Conservation (phyloP, 2,888 invertebrate species). For the Drosophila rellima region DNA sequence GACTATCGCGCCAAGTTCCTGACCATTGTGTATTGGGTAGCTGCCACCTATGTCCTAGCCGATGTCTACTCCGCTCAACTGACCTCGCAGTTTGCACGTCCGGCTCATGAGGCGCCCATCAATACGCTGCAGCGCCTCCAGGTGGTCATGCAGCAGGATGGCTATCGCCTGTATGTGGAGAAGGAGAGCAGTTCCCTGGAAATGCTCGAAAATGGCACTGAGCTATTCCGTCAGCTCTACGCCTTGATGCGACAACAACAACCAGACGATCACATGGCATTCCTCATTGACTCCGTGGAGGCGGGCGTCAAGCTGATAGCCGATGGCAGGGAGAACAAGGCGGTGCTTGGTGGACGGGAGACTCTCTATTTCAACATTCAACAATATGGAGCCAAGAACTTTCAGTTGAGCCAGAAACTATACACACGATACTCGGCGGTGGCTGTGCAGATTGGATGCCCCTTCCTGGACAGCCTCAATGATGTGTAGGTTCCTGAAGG, state of each 20-base stretch:
- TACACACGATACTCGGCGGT: conserved; percentile 92
- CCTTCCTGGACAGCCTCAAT: conserved; percentile 91
- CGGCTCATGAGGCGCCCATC: conserved; percentile 90
- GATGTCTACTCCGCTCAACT: conserved; percentile 93
- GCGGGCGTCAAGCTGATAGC: conserved; percentile 89
- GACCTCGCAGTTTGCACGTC: conserved; percentile 90
- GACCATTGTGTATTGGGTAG: conserved; percentile 90
- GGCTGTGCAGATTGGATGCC: conserved; percentile 91
- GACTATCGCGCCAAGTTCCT: conserved; percentile 90
- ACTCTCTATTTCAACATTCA: conserved; percentile 92
- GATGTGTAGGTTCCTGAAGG: conserved; percentile 87
- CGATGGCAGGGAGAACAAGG: conserved; percentile 87
- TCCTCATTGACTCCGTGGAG: conserved; percentile 90
- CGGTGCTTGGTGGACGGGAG: conserved; percentile 91
- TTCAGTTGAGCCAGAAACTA: conserved; percentile 91
- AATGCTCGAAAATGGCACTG: conserved; percentile 92
- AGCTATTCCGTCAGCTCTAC: conserved; percentile 90
- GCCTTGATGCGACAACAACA: conserved; percentile 88
- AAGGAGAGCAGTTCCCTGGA: conserved; percentile 90
- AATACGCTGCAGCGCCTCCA: conserved; percentile 89
- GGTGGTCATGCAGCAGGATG: conserved; percentile 88
- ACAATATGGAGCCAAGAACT: conserved; percentile 88
- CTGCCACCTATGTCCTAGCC: conserved; percentile 91
- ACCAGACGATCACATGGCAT: conserved; percentile 78
- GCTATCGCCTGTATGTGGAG: conserved; percentile 90